phyloP scores from a whole-genome alignment of 2,888 invertebrate genomes.

The Silvanus unidentatus region DNA sequence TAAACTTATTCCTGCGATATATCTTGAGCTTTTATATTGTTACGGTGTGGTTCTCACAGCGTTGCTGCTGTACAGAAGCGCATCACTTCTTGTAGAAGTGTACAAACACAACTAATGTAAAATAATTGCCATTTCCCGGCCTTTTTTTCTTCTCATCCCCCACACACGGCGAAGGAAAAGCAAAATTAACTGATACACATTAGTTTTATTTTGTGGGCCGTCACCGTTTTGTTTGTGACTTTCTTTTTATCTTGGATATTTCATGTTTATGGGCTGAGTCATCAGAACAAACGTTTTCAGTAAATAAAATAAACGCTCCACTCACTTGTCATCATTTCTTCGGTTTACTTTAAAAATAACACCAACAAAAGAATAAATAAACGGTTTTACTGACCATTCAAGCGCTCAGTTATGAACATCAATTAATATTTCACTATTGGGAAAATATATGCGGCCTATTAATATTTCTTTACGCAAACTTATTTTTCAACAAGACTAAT shows the following conservation, averaged over 20 bases:
- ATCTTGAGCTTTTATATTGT: constrained; percentile 32
- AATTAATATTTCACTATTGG: too few species aligned
- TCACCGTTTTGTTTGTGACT: constrained; percentile 13
- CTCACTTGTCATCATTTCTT: too few species aligned
- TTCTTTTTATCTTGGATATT: constrained; percentile 7
- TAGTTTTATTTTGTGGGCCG: constrained; percentile 36
- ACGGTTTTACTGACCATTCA: too few species aligned
- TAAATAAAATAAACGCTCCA: too few species aligned
- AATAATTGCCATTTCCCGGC: constrained; percentile 37
- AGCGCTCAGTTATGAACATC: too few species aligned
- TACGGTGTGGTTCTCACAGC: constrained; percentile 26
- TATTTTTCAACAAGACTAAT: too few species aligned
- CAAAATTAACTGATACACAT: constrained; percentile 42
- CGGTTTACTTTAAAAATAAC: too few species aligned
- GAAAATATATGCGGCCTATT: too few species aligned
- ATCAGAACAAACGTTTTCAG: background rate
- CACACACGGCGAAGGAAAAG: constrained; percentile 19
- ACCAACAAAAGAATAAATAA: too few species aligned
- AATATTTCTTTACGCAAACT: too few species aligned
- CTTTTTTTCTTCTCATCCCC: too few species aligned
- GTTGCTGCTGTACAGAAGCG: too few species aligned
- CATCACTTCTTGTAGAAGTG: constrained; percentile 15
- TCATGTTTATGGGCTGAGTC: constrained; percentile 6
- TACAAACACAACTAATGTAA: constrained; percentile 34
- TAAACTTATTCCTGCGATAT: constrained; percentile 38